These are phyloP conservation scores for Phocoena phocoena DNA, from an alignment of 2,113 vertebrate species.

Conservation along the genomic window DNA sequence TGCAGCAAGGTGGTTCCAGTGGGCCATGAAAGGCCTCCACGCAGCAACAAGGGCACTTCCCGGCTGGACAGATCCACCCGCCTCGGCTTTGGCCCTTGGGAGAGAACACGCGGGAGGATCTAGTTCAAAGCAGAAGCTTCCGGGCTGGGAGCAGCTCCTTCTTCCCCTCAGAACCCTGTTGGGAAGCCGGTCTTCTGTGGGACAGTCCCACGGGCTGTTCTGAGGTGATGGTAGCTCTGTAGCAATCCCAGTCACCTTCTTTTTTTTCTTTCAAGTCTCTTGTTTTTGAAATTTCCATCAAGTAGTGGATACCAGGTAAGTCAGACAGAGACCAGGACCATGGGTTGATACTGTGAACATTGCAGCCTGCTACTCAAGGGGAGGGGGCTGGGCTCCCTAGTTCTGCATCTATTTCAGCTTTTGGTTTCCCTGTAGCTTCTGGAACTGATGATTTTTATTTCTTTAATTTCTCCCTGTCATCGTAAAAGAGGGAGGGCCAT, in stretches of 20 bases:
- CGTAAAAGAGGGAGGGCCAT: not conserved
- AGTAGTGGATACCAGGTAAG: not conserved
- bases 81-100: not conserved
- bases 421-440: not conserved
- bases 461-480: not conserved
- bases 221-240: not conserved
- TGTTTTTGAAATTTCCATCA: not conserved
- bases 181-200: not conserved
- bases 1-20: not conserved
- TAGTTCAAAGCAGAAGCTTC: slow-evolving; percentile 15
- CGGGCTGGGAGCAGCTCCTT: not conserved
- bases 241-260: not conserved
- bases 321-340: not conserved
- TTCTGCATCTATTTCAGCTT: not conserved
- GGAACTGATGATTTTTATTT: not conserved
- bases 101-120: not conserved
- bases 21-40: not conserved
- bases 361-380: not conserved
- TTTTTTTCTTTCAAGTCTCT: not conserved
- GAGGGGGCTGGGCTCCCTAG: not conserved
- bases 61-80: not conserved
- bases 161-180: not conserved
- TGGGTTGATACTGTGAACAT: rapidly evolving
- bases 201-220: not conserved
- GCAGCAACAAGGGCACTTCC: not conserved